Evolutionary conservation across 2,113 vertebrate species (phyloP), one percentile per base, ranked within the genome.

Genomic region (Scomber colias): DNA sequence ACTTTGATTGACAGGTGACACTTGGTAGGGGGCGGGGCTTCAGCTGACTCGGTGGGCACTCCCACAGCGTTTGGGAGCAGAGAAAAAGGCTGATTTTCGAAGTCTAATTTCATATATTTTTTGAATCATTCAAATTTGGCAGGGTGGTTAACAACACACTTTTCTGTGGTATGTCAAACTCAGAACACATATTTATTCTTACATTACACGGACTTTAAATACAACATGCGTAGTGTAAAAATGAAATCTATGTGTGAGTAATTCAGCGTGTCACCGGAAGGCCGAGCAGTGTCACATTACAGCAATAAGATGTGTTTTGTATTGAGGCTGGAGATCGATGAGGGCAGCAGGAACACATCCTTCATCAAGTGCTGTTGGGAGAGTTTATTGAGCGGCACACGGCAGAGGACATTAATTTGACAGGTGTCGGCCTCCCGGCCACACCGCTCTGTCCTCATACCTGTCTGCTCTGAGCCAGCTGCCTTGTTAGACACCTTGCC

Each of bases 361-460:
- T 67, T 88, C 75, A 87, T 73, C 77, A 62, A 62, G 31, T 65
- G 79, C 80, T 79, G 81, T 56, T 72, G 74, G 56, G 62, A 31
- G 75, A 71, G 62, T 79, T 86, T 85, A 90, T 86, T 69, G 86
- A 88, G 62, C 51, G 21, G 27, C 67, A 61, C 19, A 45, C 54
- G 13, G 71, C 46, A 21, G 53, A 60, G 70, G 79, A 79, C 81
- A 67, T 82, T 81, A 35, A 74, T 79, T 78, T 86, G 83, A 90
- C 83, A 90, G 77, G 61, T 70, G 69, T 62, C 40, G 2, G 71
- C 79, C 83, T 72, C 69, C 48, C 9, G 19, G 73, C 76, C 40
- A 40, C 3, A 48, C 79, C 5, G 73, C 77, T 77, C 49, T 63
- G 44, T 74, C 66, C 73, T 75, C 57, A 62, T 66, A 81, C 70